Base-by-base conservation (phyloP, 2,888 invertebrate genomes). In the Axea sp. region DNA sequence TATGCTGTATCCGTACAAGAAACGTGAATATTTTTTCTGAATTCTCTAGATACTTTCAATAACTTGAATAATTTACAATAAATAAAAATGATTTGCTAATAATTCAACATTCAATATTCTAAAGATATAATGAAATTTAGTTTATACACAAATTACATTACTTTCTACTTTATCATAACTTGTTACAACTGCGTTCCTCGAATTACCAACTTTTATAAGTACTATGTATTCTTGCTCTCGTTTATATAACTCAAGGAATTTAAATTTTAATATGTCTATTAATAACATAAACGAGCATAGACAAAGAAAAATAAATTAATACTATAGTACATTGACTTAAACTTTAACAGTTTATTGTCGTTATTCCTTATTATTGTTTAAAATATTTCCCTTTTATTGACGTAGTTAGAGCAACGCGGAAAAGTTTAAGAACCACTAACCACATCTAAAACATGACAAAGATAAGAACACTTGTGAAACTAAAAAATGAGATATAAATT, bases 361-460 rank as follows among this genome's bases (percentile, higher is more conserved):
- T 41, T 24, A 30, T 33, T 9, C n/a, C 22, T 24, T 49, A 6
- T 11, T 30, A 9, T 39, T 55, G 30, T 31, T 30, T 7, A 19
- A 14, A 28, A 9, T 2, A 6, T 31, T 37, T 19, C 6, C 14
- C 3, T 22, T 19, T 12, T 33, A 43, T 26, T 24, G n/a, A 59
- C 8, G 26, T 11, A 2, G 8, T n/a, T 31, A 15, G 19, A 59
- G 35, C 9, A 43, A 43, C 2, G n/a, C 5, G 28, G 28, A 35
- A 47, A 45, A 60, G 17, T 60, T 47, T 22, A 24, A 30, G 4
- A 15, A 5, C 15, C 15, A 41, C 24, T 60, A 60, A 47, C 33
- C 9, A 37, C 17, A 47, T 60, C 37, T 60, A 28, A 60, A 60
- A 35, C 47, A 60, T 47, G 59, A 60, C 59, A 59, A 35, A 37